These are phyloP conservation scores for Coptodon rendalli DNA, from an alignment of 2,113 vertebrate genomes.

Conservation along the genomic window DNA sequence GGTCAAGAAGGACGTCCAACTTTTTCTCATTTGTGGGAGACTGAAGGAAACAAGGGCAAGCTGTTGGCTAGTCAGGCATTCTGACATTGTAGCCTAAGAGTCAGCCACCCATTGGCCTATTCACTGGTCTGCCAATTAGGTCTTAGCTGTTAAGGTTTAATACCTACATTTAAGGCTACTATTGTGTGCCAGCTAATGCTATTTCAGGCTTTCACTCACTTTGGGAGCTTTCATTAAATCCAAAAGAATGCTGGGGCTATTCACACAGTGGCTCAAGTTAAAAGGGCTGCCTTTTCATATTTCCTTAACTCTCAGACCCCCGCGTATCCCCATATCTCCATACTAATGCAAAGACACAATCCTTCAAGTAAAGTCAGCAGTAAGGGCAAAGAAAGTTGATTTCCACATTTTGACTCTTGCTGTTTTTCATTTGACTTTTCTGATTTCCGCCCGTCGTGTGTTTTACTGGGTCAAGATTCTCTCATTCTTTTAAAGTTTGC, in stretches of 20 bases:
- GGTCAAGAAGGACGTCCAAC: slow-evolving; percentile 42
- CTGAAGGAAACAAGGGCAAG: slow-evolving; percentile 37
- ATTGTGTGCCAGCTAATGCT: slow-evolving; percentile 66
- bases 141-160: slow-evolving; percentile 67
- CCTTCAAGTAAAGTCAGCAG: slow-evolving; percentile 46
- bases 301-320: slow-evolving; percentile 25
- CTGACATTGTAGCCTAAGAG: slow-evolving; percentile 51
- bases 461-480: slow-evolving; percentile 34
- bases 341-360: slow-evolving; percentile 39
- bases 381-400: slow-evolving; percentile 34
- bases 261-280: slow-evolving; percentile 53
- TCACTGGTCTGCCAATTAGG: slow-evolving; percentile 68
- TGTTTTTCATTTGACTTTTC: slow-evolving; percentile 20
- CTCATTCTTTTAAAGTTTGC: slow-evolving; percentile 15
- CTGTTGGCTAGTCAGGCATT: slow-evolving; percentile 39
- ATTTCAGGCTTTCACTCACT: slow-evolving; percentile 69
- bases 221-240: slow-evolving; percentile 71
- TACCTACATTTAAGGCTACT: slow-evolving; percentile 68
- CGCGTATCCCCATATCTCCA: slow-evolving; percentile 2
- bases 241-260: slow-evolving; percentile 63
- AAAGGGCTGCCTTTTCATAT: slow-evolving; percentile 44
- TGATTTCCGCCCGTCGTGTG: background rate
- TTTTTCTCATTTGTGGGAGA: slow-evolving; percentile 56
- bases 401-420: background rate
- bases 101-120: slow-evolving; percentile 48